These are phyloP conservation scores for Oreochromis spilurus DNA, from an alignment of 2,113 vertebrate genomes.

Conservation along the genomic window DNA sequence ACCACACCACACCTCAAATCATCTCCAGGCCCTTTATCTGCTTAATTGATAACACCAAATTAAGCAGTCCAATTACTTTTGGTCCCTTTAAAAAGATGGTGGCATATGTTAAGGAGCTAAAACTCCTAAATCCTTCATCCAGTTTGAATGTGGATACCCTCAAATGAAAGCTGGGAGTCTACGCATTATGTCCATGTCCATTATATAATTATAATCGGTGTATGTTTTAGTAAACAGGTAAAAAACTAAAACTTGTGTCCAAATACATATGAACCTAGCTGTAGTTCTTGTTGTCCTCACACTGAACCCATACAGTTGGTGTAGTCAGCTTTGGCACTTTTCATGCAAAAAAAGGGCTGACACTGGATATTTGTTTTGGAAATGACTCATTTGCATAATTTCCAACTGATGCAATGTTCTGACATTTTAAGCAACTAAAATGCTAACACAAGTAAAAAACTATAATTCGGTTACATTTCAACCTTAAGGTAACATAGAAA, in stretches of 20 bases:
- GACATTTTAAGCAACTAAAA: background rate
- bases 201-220: background rate
- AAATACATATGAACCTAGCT: background rate
- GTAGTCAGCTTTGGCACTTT: background rate
- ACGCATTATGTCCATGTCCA: background rate
- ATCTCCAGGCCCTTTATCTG: background rate
- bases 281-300: background rate
- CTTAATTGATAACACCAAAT: background rate
- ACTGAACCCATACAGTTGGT: rapidly evolving
- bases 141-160: background rate
- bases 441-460: background rate
- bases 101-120: background rate
- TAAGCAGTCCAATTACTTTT: rapidly evolving
- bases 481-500: background rate
- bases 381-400: background rate
- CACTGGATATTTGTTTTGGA: background rate
- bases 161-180: background rate
- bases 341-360: background rate
- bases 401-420: background rate
- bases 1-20: background rate
- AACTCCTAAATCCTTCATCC: background rate
- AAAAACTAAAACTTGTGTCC: background rate
- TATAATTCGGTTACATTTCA: background rate
- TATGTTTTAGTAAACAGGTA: background rate
- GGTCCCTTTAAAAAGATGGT: background rate